Evolutionary conservation across 1,140 invertebrate genomes (phyloP).

Genomic region (Trissolcus basalis): DNA sequence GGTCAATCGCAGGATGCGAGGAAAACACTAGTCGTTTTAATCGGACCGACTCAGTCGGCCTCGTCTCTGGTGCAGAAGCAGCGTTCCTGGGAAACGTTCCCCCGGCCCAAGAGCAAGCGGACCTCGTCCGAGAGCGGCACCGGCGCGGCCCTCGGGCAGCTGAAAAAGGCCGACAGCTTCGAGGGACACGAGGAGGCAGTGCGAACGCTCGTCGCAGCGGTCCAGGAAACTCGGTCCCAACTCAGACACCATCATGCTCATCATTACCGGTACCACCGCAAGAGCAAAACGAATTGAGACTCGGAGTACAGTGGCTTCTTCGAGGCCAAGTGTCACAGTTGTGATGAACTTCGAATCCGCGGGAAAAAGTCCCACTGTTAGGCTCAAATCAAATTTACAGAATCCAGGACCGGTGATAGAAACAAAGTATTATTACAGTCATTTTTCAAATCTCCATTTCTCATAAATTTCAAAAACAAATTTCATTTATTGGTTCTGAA

Average conservation of each 20-base stretch:
- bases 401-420: too few species aligned
- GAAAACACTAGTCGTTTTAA: slow-evolving; percentile 76
- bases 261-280: slow-evolving; percentile 72
- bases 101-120: slow-evolving; percentile 76
- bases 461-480: too few species aligned
- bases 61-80: slow-evolving; percentile 79
- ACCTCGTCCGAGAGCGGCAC: slow-evolving; percentile 44
- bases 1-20: slow-evolving; percentile 73
- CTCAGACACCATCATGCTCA: slow-evolving; percentile 69
- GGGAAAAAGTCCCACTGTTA: not conserved
- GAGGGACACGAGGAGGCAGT: slow-evolving; percentile 85
- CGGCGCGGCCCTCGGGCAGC: slow-evolving; percentile 64
- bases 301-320: slow-evolving; percentile 22
- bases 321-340: slow-evolving; percentile 29
- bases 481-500: too few species aligned
- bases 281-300: slow-evolving; percentile 73
- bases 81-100: slow-evolving; percentile 82
- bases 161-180: slow-evolving; percentile 82
- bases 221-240: slow-evolving; percentile 80
- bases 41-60: slow-evolving; percentile 71
- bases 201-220: slow-evolving; percentile 82
- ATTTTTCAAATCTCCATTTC: too few species aligned
- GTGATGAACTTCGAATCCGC: slow-evolving; percentile 11
- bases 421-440: too few species aligned
- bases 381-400: not conserved